Evolutionary conservation across 2,113 vertebrate species (phyloP).

Genomic region (Todiramphus chloris): DNA sequence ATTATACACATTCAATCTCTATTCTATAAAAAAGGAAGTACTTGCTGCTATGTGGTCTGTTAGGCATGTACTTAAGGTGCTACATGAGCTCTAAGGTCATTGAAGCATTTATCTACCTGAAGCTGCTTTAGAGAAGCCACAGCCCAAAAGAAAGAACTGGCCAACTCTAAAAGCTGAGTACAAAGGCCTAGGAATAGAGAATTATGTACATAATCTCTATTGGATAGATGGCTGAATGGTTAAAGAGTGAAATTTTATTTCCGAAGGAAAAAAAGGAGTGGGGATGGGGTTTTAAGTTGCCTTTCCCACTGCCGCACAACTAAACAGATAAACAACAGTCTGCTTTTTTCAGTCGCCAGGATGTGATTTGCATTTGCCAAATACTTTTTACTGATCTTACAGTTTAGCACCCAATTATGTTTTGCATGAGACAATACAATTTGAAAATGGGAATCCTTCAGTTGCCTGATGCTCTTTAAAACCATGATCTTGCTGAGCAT

Average conservation of each 20-base stretch:
- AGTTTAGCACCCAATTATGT: not conserved
- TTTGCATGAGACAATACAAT: not conserved
- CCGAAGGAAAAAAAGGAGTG: not conserved
- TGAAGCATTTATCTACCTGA: not conserved
- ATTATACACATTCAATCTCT: not conserved
- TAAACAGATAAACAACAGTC: not conserved
- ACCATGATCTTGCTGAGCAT: not conserved
- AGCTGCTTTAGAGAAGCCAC: not conserved
- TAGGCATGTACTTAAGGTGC: not conserved
- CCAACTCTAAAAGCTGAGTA: not conserved
- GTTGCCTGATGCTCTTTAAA: not conserved
- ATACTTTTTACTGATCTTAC: not conserved
- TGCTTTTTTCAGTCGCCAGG: not conserved
- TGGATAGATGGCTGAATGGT: not conserved
- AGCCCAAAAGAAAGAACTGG: not conserved
- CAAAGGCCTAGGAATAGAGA: not conserved
- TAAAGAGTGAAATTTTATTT: not conserved
- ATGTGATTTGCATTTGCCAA: not conserved
- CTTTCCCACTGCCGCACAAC: not conserved
- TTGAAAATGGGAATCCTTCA: not conserved
- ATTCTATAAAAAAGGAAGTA: not conserved
- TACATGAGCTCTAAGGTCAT: not conserved
- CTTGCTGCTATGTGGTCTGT: not conserved
- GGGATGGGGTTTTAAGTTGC: fast-evolving
- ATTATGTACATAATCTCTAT: not conserved